These are phyloP conservation scores for Gymnocypris eckloni DNA, from an alignment of 2,797 vertebrate genomes.

Conservation along the genomic window DNA sequence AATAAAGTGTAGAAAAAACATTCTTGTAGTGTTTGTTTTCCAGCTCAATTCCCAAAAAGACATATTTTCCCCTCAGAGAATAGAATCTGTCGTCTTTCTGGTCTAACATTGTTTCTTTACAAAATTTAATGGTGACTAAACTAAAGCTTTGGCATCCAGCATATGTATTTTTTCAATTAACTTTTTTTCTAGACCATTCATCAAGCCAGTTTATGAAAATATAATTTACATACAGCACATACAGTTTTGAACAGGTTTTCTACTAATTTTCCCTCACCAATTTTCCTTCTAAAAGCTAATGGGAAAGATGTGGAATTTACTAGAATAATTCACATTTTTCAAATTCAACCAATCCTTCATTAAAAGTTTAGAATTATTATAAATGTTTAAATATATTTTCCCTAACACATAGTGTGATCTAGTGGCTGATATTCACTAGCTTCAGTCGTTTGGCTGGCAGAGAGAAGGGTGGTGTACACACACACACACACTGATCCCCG, in stretches of 20 bases:
- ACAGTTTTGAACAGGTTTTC: constrained; percentile 44
- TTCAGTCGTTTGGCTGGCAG: constrained; percentile 41
- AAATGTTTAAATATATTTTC: neutral
- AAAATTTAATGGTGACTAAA: constrained; percentile 11
- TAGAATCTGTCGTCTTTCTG: neutral
- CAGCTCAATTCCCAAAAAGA: neutral
- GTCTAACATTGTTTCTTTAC: constrained; percentile 6
- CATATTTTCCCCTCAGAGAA: neutral
- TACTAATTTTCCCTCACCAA: neutral
- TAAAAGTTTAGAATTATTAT: neutral
- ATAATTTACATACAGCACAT: neutral
- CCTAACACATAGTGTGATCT: neutral
- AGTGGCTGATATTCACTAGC: constrained; percentile 35
- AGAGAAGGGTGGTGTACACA: constrained; percentile 20
- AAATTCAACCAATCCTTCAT: neutral
- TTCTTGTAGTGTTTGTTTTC: neutral
- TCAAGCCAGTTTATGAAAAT: neutral
- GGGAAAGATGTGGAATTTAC: constrained; percentile 45
- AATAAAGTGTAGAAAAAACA: neutral
- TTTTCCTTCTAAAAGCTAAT: constrained; percentile 46
- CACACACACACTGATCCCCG: constrained; percentile 53
- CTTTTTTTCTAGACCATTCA: neutral
- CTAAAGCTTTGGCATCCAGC: neutral
- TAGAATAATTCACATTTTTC: constrained; percentile 15
- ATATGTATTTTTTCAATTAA: neutral